Evolutionary conservation across 2,888 invertebrate species (phyloP).

Genomic region (Latrodectus hesperus): DNA sequence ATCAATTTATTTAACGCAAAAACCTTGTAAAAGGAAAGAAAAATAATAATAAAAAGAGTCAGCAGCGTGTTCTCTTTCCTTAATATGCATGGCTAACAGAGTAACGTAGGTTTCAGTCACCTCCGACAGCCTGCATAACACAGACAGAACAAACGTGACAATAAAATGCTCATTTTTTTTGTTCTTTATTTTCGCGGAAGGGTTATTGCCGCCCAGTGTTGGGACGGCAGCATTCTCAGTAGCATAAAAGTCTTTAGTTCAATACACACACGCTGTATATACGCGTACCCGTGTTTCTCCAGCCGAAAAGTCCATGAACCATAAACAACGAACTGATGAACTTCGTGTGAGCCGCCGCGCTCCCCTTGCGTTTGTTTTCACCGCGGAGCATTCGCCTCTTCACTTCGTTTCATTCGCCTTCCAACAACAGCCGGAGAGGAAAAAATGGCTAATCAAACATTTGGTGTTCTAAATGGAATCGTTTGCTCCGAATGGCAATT

Average conservation of each 20-base stretch:
- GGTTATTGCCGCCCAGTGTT: conserved; percentile 57
- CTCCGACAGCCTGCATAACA: conserved; percentile 9
- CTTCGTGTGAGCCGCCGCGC: conserved; percentile 16
- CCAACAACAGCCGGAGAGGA: not conserved
- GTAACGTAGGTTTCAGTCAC: conserved; percentile 26
- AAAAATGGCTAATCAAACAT: conserved; percentile 7
- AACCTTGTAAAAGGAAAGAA: conserved; percentile 1
- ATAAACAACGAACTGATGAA: conserved; percentile 60
- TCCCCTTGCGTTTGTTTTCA: conserved; percentile 24
- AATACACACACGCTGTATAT: conserved; percentile 29
- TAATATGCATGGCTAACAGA: conserved; percentile 50
- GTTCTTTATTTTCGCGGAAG: conserved; percentile 25
- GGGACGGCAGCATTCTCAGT: conserved; percentile 61
- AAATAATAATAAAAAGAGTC: conserved; percentile 7
- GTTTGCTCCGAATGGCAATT: too few species aligned
- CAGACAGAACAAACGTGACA: conserved; percentile 40
- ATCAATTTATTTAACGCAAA: conserved; percentile 51
- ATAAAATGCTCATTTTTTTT: conserved; percentile 18
- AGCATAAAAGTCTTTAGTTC: conserved; percentile 52
- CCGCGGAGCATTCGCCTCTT: not conserved
- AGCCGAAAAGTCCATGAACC: conserved; percentile 45
- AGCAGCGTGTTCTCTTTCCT: conserved; percentile 35
- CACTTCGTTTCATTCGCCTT: not conserved
- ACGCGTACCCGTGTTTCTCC: conserved; percentile 2
- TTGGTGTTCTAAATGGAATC: too few species aligned